Conservation (phyloP, 2,113 vertebrate genomes). For the Pseudopipra pipra region DNA sequence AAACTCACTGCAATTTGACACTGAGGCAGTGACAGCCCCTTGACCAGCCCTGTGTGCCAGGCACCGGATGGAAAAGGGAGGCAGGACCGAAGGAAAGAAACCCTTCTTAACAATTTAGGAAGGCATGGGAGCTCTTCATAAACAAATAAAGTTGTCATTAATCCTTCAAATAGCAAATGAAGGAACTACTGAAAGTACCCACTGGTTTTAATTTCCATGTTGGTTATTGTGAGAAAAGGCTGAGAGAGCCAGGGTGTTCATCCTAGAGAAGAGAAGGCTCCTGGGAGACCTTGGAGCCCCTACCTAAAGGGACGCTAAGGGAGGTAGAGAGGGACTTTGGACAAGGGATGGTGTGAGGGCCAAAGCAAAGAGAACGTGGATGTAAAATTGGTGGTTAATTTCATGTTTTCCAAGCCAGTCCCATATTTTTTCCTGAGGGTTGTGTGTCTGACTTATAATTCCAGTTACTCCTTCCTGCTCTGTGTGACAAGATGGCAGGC, state of each 20-base stretch:
- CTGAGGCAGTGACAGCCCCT: background rate
- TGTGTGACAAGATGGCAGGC: background rate
- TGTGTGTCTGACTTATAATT: background rate
- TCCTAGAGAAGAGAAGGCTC: background rate
- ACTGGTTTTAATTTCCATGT: background rate
- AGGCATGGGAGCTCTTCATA: background rate
- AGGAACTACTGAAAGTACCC: background rate
- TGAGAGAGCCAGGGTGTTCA: background rate
- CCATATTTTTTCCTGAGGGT: background rate
- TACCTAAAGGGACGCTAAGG: background rate
- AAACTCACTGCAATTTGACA: background rate
- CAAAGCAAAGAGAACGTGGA: background rate
- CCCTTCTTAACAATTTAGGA: background rate
- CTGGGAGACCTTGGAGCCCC: fast-evolving
- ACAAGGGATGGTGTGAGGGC: fast-evolving
- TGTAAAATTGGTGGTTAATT: background rate
- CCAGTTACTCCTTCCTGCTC: fast-evolving
- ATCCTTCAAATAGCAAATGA: background rate
- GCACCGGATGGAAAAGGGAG: background rate
- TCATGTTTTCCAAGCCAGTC: background rate
- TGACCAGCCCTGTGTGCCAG: background rate
- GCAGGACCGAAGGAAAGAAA: background rate
- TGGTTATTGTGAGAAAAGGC: background rate
- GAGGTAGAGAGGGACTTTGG: background rate
- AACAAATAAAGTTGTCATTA: background rate